phyloP scores from a whole-genome alignment of 2,797 vertebrate species.

The Catamblyrhynchus diadema region DNA sequence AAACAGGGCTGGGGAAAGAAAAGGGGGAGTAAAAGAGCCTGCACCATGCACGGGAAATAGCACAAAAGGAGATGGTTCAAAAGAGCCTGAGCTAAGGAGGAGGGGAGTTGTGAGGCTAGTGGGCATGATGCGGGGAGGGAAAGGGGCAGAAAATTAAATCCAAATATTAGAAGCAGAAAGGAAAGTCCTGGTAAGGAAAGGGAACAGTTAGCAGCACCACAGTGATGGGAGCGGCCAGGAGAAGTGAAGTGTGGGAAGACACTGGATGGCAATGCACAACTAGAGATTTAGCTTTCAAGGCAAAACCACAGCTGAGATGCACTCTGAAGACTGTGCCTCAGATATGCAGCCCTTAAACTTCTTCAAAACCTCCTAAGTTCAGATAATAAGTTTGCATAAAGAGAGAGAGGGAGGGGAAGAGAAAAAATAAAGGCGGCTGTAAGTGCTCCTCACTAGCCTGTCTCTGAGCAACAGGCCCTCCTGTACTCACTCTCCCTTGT shows the following conservation, averaged over 20 bases:
- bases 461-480: slow-evolving; percentile 59
- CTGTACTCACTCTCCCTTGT: slow-evolving; percentile 40
- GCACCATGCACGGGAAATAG: slow-evolving; percentile 52
- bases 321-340: neutral
- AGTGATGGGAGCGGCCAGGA: neutral
- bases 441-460: slow-evolving; percentile 45
- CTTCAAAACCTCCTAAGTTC: slow-evolving; percentile 36
- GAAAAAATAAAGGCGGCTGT: slow-evolving; percentile 8
- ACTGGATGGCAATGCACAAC: slow-evolving; percentile 54
- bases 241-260: slow-evolving; percentile 38
- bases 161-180: slow-evolving; percentile 67
- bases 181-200: neutral
- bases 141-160: slow-evolving; percentile 58
- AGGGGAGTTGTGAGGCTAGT: neutral
- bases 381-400: slow-evolving; percentile 65
- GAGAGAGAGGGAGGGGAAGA: slow-evolving; percentile 19
- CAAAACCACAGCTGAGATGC: neutral
- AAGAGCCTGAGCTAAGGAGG: slow-evolving; percentile 64
- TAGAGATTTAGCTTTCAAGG: slow-evolving; percentile 10
- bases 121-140: rapidly evolving
- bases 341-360: slow-evolving; percentile 41
- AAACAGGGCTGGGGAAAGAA: slow-evolving; percentile 71
- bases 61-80: slow-evolving; percentile 76
- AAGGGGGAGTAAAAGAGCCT: slow-evolving; percentile 70
- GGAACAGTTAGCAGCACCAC: neutral